Conservation (phyloP, 2,797 vertebrate genomes). For the Denticeps clupeoides region DNA sequence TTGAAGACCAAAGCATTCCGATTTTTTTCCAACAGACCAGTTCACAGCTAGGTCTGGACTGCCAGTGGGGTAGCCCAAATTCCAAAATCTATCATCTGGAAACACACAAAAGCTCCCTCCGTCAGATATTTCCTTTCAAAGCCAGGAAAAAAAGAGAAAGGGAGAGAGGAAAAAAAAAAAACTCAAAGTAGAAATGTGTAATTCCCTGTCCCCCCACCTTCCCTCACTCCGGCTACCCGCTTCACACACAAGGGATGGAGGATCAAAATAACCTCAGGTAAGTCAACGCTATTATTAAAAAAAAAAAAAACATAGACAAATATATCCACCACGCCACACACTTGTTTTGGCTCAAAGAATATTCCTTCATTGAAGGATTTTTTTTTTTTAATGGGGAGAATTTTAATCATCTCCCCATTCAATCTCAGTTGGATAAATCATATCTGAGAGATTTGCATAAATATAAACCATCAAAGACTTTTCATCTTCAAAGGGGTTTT, state of each 20-base stretch:
- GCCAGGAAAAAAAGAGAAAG: constrained; percentile 41
- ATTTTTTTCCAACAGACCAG: constrained; percentile 99
- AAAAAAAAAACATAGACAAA: constrained; percentile 65
- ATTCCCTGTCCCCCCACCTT: constrained; percentile 48
- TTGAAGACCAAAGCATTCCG: constrained; percentile 97
- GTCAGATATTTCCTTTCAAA: constrained; percentile 83
- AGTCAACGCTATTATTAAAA: constrained; percentile 52
- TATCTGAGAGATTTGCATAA: constrained; percentile 99
- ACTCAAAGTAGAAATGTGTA: constrained; percentile 81
- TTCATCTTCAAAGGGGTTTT: constrained; percentile 99
- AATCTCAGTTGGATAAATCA: constrained; percentile 99
- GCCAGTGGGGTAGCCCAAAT: constrained; percentile 97
- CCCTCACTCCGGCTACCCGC: constrained; percentile 33
- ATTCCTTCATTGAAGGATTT: constrained; percentile 89
- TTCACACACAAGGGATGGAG: constrained; percentile 58
- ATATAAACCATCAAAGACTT: constrained; percentile 99
- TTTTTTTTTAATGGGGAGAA: constrained; percentile 80
- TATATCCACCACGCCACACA: constrained; percentile 70
- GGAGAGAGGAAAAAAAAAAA: constrained; percentile 30
- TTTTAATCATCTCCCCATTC: constrained; percentile 99
- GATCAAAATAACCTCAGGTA: constrained; percentile 83
- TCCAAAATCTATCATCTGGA: constrained; percentile 99
- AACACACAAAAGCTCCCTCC: constrained; percentile 96
- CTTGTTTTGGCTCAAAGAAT: constrained; percentile 81
- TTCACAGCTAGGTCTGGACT: constrained; percentile 96